Evolutionary conservation across 1,140 invertebrate genomes (phyloP), one percentile per base, ranked within the genome.

Genomic region (Hyposmocoma kahamanoa): DNA sequence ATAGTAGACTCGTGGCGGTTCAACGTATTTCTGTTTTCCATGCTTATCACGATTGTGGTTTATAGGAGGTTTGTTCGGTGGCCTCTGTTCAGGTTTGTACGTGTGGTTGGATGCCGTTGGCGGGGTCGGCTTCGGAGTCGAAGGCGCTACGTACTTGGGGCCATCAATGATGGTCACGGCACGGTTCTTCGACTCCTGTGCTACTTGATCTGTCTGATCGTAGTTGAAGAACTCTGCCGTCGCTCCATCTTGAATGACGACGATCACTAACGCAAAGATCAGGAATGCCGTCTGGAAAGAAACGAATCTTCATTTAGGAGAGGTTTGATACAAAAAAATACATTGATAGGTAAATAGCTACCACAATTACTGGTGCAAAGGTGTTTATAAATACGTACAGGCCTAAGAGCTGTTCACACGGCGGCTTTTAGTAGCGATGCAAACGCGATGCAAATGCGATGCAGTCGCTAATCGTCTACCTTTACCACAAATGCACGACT

Each of bases 191-290:
- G 74, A 36, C 60, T 84, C 80, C 42, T 72, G 47, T 28, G 80
- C 78, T 54, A 80, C 20, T 53, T 73, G 77, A 58, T 85, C 80
- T 44, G 60, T 42, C 51, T 53, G 54, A 50, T 20, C 56, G 60
- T 72, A 56, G 34, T 9, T 36, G 32, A 17, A 36, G 15, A 36
- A 36, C 10, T 62, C 58, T 51, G 69, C 72, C 65, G 62, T 66
- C 38, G 62, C 73, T 54, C 67, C 67, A 69, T 56, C 73, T 69
- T 67, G 56, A 71, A 73, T 67, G 67, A 79, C 64, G 70, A 72
- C 76, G 67, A 82, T 74, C 73, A 68, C 78, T 78, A 81, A 69
- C 60, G 70, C 71, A 67, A 72, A 66, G 68, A 83, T 80, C 72
- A 84, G 70, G 70, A 82, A 72, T 80, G 70, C 62, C 70, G 77